Base-by-base conservation (phyloP, 2,888 invertebrate genomes). In the Ctenicera cuprea region DNA sequence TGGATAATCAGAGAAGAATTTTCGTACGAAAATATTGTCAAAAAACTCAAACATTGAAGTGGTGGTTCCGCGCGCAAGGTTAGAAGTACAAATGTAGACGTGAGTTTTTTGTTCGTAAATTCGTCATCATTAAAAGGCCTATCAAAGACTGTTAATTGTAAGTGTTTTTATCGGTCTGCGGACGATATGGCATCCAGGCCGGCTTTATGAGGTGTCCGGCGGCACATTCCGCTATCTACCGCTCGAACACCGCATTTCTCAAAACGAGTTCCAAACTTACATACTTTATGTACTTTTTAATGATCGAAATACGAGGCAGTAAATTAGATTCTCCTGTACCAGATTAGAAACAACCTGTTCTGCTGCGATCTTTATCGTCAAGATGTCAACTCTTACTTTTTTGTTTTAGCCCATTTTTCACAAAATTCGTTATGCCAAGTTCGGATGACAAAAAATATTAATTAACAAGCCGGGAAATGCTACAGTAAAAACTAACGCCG, bases 311-410 rank as follows among this genome's bases (percentile, higher is more conserved):
- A 75, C 73, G 75, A 71, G 73, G 76, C 75, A 76, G 77, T 79
- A 79, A 79, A 78, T 79, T 79, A 78, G 77, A 78, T 75, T 79
- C 78, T 75, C 74, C 77, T 78, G 79, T 78, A 74, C 65, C 73
- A 76, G 79, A 78, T 77, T 80, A 78, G 78, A 78, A 77, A 77
- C 75, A 74, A 73, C 74, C 74, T 75, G 76, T 76, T 76, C 59
- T 74, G 50, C 63, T 76, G 74, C 73, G 77, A 75, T 78, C 75
- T 76, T 75, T 78, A 76, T 77, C 78, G 38, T 71, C 73, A 76
- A 75, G 74, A 77, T 76, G 75, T 75, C 76, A 62, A 71, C 66
- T 63, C 62, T 67, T 75, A 61, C 62, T 61, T 63, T 73, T 70
- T 71, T 26, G 48, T 71, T 67, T 41, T 67, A 48, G 67, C 48